Base-by-base conservation (phyloP, 2,797 vertebrate genomes). In the Lithobates sylvaticus region DNA sequence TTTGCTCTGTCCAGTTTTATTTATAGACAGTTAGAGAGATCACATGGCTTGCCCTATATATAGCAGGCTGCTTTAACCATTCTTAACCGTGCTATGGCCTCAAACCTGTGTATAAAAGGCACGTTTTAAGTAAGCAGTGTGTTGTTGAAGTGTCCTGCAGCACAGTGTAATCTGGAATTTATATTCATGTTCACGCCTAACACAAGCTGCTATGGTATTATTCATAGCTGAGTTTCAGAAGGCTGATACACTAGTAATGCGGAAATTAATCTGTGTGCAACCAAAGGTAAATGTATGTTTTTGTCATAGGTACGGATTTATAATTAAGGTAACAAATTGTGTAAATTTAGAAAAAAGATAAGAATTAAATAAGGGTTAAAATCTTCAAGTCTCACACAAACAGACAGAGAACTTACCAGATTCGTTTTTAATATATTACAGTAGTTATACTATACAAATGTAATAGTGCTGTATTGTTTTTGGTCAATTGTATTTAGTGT, bases 161-260 rank as follows among this genome's bases (percentile, higher is more conserved):
- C 44, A 47, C 23, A 29, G 26, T 16, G n/a, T 74, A 74, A 74
- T 74, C 42, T 15, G 7, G 16, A 74, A 50, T 74, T 34, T 73
- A 26, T 73, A 73, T 73, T 44, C 71, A 50, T 74, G 39, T 74
- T 12, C 72, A 74, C 72, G 44, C 26, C 10, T 10, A 47, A 74
- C 42, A 74, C 44, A 26, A 74, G 65, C 65, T 67, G 27, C 65
- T 67, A 13, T 67, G 5, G 26, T 26, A 67, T 67, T 67, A 26
- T 29, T 67, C 65, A 67, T 67, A 67, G 54, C 21, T 3, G 54
- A 8, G 18, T 61, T 23, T 61, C 54, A 23, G 54, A 61, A 61
- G 21, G 21, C 54, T 23, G 54, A 23, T 54, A 61, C 10, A 61
- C 54, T 61, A 61, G 65, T 67, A 67, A 67, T 29, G 26, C 5